These are phyloP conservation scores for Euplexia lucipara DNA, from an alignment of 2,888 invertebrate species.

Conservation along the genomic window DNA sequence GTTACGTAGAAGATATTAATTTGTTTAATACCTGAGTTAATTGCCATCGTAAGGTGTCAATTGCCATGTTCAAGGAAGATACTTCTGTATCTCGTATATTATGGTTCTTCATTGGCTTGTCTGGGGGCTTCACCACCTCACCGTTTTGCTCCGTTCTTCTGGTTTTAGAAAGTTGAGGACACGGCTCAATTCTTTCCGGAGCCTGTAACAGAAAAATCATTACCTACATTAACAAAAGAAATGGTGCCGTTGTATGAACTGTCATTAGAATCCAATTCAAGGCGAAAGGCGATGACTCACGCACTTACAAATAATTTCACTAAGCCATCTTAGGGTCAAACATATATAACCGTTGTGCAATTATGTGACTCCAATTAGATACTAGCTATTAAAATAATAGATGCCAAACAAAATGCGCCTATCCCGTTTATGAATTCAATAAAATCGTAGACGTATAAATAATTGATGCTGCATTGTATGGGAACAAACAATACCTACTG, in stretches of 20 bases:
- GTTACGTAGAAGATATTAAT: background rate
- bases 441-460: constrained; percentile 33
- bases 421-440: constrained; percentile 19
- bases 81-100: constrained; percentile 82
- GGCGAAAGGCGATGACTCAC: constrained; percentile 70
- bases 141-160: constrained; percentile 75
- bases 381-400: constrained; percentile 25
- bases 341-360: constrained; percentile 64
- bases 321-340: constrained; percentile 67
- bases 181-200: constrained; percentile 83
- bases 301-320: constrained; percentile 72
- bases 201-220: constrained; percentile 80
- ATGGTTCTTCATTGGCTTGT: constrained; percentile 69
- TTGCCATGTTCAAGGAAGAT: constrained; percentile 92
- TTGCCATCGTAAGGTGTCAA: constrained; percentile 94
- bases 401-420: constrained; percentile 13
- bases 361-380: constrained; percentile 59
- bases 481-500: constrained; percentile 54
- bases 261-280: constrained; percentile 72
- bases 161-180: constrained; percentile 81
- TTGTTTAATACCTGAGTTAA: constrained; percentile 91
- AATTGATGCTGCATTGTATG: constrained; percentile 36
- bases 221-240: constrained; percentile 62
- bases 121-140: constrained; percentile 75
- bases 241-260: constrained; percentile 56